Conservation (phyloP, 1,140 invertebrate genomes). For the Lepidurus apus region DNA sequence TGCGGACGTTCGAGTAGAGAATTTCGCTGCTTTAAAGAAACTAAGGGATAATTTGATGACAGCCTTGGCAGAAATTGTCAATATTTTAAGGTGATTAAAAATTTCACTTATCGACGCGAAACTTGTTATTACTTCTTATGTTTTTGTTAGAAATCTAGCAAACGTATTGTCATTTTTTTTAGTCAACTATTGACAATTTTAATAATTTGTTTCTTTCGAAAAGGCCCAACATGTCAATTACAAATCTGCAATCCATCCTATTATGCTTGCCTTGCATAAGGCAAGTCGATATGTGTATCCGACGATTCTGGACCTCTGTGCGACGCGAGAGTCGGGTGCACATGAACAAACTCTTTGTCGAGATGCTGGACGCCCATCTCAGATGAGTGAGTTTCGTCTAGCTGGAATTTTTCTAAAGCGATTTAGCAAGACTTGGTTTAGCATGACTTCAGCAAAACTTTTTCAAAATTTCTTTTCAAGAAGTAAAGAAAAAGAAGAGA, state of each 20-base stretch:
- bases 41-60: constrained; percentile 81
- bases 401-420: constrained; percentile 3
- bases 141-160: background rate
- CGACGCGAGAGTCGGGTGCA: constrained; percentile 79
- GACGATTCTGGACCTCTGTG: constrained; percentile 83
- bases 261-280: constrained; percentile 80
- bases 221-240: constrained; percentile 59
- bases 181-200: constrained; percentile 26
- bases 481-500: too few species aligned
- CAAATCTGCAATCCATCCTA: constrained; percentile 76
- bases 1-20: constrained; percentile 81
- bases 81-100: constrained; percentile 58
- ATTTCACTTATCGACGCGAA: background rate
- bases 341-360: constrained; percentile 95
- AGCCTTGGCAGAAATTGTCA: constrained; percentile 77
- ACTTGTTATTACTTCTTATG: background rate
- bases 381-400: constrained; percentile 44
- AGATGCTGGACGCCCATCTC: constrained; percentile 83
- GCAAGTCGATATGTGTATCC: constrained; percentile 79
- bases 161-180: background rate
- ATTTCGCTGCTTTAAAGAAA: constrained; percentile 71
- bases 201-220: constrained; percentile 39
- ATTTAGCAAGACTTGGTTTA: too few species aligned
- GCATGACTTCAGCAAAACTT: too few species aligned
- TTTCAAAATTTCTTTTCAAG: too few species aligned